phyloP scores from a whole-genome alignment of 2,113 vertebrate species.

The Mixornis gularis region DNA sequence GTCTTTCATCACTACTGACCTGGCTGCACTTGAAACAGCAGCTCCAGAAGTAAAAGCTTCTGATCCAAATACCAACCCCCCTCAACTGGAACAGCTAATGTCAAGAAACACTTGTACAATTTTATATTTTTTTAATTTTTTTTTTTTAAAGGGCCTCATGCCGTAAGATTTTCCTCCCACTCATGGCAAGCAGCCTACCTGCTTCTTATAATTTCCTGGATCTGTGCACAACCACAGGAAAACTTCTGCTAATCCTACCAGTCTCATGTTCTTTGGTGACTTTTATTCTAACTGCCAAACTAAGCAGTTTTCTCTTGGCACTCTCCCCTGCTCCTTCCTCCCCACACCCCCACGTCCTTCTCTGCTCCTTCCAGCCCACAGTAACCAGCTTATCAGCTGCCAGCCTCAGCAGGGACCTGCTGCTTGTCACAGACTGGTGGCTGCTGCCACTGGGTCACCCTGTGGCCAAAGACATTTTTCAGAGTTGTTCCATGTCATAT shows the following conservation, averaged over 20 bases:
- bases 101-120: conserved; percentile 34
- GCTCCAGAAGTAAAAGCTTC: conserved; percentile 12
- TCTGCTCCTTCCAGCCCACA: background rate
- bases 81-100: conserved; percentile 19
- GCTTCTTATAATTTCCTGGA: conserved; percentile 67
- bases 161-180: conserved; percentile 62
- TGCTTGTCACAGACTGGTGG: background rate
- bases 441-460: background rate
- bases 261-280: conserved; percentile 60
- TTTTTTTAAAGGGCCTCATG: conserved; percentile 30
- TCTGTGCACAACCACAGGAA: conserved; percentile 57
- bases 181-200: conserved; percentile 60
- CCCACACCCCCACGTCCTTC: background rate
- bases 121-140: background rate
- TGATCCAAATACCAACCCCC: conserved; percentile 20
- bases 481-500: background rate
- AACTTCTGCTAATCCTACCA: conserved; percentile 64
- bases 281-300: conserved; percentile 62
- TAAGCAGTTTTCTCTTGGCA: conserved; percentile 61
- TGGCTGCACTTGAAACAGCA: conserved; percentile 49
- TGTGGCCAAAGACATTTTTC: background rate
- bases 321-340: background rate
- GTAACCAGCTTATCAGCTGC: conserved; percentile 27
- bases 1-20: conserved; percentile 49
- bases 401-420: background rate